phyloP scores from a whole-genome alignment of 1,140 invertebrate species.

The Himalopsyche phryganea region DNA sequence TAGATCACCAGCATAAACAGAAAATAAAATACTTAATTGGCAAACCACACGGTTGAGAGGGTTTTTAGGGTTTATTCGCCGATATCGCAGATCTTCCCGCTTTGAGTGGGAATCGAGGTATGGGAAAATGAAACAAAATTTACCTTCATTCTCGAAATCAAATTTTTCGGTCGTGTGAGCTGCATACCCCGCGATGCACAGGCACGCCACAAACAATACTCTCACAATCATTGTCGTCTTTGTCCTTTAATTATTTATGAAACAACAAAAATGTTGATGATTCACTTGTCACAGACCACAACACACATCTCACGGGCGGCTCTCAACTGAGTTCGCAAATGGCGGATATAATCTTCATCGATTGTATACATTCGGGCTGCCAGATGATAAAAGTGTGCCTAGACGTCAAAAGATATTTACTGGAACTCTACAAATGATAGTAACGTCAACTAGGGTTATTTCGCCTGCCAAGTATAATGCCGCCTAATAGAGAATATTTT shows the following conservation, averaged over 20 bases:
- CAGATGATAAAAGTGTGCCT: too few species aligned
- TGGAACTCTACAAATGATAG: too few species aligned
- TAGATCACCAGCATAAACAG: too few species aligned
- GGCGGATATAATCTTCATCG: conserved; percentile 24
- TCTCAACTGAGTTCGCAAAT: conserved; percentile 19
- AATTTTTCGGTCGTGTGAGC: conserved; percentile 1
- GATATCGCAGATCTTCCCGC: too few species aligned
- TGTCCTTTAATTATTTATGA: conserved; percentile 2
- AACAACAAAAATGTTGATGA: conserved; percentile 12
- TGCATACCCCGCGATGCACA: conserved; percentile 4
- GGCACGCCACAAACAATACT: conserved; percentile 18
- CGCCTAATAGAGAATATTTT: too few species aligned
- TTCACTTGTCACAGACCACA: conserved; percentile 16
- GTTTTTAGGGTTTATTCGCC: too few species aligned
- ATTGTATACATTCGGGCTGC: conserved; percentile 13
- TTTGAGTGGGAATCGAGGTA: not conserved
- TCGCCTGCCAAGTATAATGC: too few species aligned
- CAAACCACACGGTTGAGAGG: too few species aligned
- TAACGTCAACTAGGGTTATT: too few species aligned
- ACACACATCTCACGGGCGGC: conserved; percentile 16
- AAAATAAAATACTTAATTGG: too few species aligned
- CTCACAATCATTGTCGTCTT: conserved; percentile 19
- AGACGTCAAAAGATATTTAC: too few species aligned
- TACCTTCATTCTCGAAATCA: conserved; percentile 22
- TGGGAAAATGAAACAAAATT: conserved; percentile 10